These are phyloP conservation scores for Oligia strigilis DNA, from an alignment of 2,888 invertebrate genomes.

Conservation along the genomic window DNA sequence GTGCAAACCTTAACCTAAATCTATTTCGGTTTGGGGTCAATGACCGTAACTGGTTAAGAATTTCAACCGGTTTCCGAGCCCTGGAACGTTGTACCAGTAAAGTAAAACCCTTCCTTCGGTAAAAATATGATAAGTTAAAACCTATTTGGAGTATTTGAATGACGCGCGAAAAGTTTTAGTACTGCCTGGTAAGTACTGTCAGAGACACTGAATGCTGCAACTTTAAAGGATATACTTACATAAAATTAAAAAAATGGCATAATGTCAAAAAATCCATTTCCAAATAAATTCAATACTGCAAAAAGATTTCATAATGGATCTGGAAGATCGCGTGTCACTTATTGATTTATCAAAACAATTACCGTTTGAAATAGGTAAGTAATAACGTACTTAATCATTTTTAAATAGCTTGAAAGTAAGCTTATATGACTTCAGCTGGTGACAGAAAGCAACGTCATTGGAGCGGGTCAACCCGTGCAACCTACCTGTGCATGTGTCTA, in stretches of 20 bases:
- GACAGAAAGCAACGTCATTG: background rate
- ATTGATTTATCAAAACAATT: constrained; percentile 84
- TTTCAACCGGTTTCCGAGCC: no score
- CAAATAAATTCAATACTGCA: constrained; percentile 23
- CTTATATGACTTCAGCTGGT: no score
- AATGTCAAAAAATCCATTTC: constrained; percentile 44
- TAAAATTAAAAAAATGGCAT: constrained; percentile 41
- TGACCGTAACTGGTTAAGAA: no score
- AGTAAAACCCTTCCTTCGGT: background rate
- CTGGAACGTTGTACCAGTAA: background rate
- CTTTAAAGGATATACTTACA: no score
- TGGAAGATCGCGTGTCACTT: constrained; percentile 76
- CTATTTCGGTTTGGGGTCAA: no score
- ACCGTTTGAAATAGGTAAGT: constrained; percentile 84
- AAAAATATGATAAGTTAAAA: background rate
- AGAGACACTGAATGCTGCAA: constrained; percentile 3
- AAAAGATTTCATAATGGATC: constrained; percentile 69
- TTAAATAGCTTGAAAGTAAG: background rate
- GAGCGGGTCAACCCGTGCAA: background rate
- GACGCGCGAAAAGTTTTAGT: background rate
- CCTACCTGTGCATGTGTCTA: background rate
- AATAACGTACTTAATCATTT: background rate
- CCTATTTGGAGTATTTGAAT: background rate
- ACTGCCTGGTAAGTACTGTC: background rate
- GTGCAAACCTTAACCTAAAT: no score